These are phyloP conservation scores for Drosophila diplacantha DNA, from an alignment of 2,888 invertebrate species.

Conservation along the genomic window DNA sequence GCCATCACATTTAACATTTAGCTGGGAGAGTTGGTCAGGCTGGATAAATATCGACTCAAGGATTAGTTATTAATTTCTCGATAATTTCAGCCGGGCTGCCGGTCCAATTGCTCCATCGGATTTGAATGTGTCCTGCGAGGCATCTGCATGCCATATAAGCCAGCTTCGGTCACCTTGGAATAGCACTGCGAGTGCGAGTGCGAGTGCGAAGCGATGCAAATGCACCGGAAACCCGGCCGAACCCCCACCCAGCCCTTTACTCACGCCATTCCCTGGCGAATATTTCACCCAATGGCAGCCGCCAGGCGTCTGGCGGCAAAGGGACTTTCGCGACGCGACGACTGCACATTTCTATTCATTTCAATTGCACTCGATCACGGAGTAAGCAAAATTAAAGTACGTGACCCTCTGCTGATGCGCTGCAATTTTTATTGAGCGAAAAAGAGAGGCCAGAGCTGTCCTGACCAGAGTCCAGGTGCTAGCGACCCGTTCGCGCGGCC, in stretches of 20 bases:
- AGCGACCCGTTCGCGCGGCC: conserved; percentile 18
- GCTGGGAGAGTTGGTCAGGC: neutral
- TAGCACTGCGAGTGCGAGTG: neutral
- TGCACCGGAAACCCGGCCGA: conserved; percentile 10
- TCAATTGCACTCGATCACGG: conserved; percentile 67
- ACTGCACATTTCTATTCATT: conserved; percentile 60
- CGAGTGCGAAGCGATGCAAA: conserved; percentile 13
- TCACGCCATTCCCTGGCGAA: conserved; percentile 4
- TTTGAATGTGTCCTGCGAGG: conserved; percentile 10
- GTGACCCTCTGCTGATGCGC: conserved; percentile 62
- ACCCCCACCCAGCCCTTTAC: neutral
- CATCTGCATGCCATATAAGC: neutral
- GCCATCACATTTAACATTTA: conserved; percentile 7
- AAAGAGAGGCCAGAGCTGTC: neutral
- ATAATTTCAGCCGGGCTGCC: neutral
- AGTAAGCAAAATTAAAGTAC: conserved; percentile 70
- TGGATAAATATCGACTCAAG: no score
- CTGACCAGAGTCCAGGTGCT: conserved; percentile 16
- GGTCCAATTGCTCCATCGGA: conserved; percentile 5
- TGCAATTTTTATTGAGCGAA: conserved; percentile 64
- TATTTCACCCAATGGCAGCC: conserved; percentile 38
- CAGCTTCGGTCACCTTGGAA: conserved; percentile 2
- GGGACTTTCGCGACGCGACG: conserved; percentile 3
- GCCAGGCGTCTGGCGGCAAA: conserved; percentile 3
- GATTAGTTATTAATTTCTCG: neutral